Conservation (phyloP, 2,797 vertebrate genomes). For the Morus bassanus region DNA sequence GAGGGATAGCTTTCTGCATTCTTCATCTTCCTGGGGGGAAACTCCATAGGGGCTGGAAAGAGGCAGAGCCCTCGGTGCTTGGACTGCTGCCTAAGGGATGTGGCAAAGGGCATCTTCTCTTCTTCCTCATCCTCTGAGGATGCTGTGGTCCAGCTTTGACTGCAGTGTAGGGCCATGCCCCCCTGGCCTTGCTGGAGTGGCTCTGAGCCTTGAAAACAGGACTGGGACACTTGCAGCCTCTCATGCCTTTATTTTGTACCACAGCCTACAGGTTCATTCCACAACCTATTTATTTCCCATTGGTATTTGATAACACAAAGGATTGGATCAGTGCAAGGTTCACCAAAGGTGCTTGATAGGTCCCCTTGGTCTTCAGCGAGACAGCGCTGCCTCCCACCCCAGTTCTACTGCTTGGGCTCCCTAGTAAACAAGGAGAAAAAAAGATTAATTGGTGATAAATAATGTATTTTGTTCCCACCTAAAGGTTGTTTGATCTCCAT, state of each 20-base stretch:
- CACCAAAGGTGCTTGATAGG: neutral
- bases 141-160: neutral
- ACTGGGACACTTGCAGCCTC: neutral
- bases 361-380: neutral
- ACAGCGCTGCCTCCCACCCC: neutral
- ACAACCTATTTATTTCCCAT: fast-evolving
- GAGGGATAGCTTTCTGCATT: neutral
- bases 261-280: neutral
- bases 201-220: neutral
- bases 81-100: neutral
- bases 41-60: neutral
- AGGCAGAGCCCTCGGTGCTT: neutral
- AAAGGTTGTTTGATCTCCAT: constrained; percentile 32
- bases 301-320: neutral
- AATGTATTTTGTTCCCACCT: constrained; percentile 60
- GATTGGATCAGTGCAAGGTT: neutral
- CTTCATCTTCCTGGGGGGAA: neutral
- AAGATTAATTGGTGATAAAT: constrained; percentile 61
- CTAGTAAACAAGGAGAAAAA: neutral
- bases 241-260: neutral
- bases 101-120: neutral
- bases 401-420: neutral
- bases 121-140: neutral
- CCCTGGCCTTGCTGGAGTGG: neutral
- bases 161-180: neutral